Conservation (phyloP, 2,113 vertebrate species). For the Mesitornis unicolor region DNA sequence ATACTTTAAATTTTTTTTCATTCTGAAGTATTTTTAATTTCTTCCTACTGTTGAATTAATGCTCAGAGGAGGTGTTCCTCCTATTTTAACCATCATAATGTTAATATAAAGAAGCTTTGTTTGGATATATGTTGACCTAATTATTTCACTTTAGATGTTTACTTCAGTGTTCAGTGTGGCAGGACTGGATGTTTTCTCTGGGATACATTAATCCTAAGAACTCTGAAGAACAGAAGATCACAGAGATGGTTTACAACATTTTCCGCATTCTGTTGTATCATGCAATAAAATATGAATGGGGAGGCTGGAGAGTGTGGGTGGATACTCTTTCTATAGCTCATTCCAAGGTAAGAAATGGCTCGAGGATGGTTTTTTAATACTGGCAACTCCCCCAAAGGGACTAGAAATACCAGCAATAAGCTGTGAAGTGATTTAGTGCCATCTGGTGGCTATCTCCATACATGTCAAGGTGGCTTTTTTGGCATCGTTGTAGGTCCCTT, state of each 20-base stretch:
- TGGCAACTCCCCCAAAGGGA: background rate
- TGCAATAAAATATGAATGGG: conserved; percentile 99
- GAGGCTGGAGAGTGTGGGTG: conserved; percentile 97
- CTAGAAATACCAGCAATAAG: fast-evolving
- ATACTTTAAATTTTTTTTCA: background rate
- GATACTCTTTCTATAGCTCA: conserved; percentile 96
- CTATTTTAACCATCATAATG: background rate
- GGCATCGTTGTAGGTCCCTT: background rate
- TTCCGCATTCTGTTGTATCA: conserved; percentile 98
- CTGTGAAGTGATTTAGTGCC: conserved; percentile 60
- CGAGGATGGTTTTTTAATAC: background rate
- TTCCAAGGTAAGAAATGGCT: conserved; percentile 86
- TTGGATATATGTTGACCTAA: conserved; percentile 37
- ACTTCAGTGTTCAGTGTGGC: conserved; percentile 99
- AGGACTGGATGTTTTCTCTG: conserved; percentile 99
- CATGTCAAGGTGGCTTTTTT: background rate
- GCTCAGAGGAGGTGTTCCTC: background rate
- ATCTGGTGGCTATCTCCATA: conserved; percentile 62
- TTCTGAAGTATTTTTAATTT: background rate
- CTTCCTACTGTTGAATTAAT: background rate
- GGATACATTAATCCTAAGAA: conserved; percentile 99
- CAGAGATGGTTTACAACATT: conserved; percentile 99
- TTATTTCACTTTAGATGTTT: conserved; percentile 84
- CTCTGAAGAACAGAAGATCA: conserved; percentile 98
- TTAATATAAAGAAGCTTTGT: background rate